phyloP scores from a whole-genome alignment of 2,797 vertebrate species.

The Vespertilio murinus region DNA sequence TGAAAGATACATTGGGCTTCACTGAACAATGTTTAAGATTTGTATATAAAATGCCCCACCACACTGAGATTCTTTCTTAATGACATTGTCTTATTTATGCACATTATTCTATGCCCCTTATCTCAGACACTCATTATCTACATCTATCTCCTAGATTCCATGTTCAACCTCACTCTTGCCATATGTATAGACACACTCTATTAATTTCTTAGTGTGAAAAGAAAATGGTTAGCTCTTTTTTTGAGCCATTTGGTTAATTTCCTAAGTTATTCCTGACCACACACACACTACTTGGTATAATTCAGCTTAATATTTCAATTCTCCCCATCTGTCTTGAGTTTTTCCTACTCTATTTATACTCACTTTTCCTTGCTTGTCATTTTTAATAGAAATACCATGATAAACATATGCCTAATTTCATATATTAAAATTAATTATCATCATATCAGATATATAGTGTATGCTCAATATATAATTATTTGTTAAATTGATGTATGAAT shows the following conservation, averaged over 20 bases:
- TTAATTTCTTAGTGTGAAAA: background rate
- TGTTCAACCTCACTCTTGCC: background rate
- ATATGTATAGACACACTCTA: background rate
- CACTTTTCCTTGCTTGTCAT: background rate
- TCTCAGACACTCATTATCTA: background rate
- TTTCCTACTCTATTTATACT: background rate
- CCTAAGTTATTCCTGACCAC: background rate
- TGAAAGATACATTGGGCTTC: background rate
- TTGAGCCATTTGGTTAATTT: background rate
- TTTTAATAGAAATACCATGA: background rate
- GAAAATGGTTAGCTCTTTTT: background rate
- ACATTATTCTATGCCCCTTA: background rate
- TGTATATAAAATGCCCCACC: background rate
- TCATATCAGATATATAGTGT: background rate
- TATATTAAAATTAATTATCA: background rate
- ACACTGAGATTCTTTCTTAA: background rate
- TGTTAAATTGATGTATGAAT: background rate
- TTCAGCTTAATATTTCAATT: background rate
- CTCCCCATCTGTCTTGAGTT: background rate
- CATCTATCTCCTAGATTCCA: background rate
- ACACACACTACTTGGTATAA: background rate
- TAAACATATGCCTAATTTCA: background rate
- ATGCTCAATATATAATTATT: background rate
- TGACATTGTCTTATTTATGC: background rate
- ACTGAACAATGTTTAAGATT: background rate